Base-by-base conservation (phyloP, 2,888 invertebrate species). In the Scelioninae gen. 1 region DNA sequence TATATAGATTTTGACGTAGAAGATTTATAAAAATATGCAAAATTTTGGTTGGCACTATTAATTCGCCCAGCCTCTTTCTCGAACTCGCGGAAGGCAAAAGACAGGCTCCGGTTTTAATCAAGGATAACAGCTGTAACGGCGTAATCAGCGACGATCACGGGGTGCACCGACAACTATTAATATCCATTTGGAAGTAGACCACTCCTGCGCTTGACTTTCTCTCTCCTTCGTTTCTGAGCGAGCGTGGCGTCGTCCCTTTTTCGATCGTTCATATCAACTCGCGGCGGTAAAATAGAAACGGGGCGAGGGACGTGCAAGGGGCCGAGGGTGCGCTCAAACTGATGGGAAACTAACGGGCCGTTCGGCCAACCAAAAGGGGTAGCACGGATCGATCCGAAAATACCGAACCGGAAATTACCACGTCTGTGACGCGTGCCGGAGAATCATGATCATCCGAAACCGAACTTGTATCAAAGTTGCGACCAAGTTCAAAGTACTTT, bases 91-190 rank as follows among this genome's bases (percentile, higher is more conserved):
- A 62, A 53, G 29, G 49, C 66, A 45, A 81, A 81, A 79, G 62
- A 63, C 78, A 85, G 83, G 83, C 85, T 82, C 78, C 84, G 84
- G 85, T 87, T 89, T 89, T 89, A 89, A 89, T 91, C 89, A 90
- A 90, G 89, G 88, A 89, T 88, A 89, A 89, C 89, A 89, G 87
- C 89, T 88, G 88, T 88, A 89, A 89, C 87, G 85, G 86, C 79
- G 88, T 89, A 89, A 90, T 90, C 91, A 89, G 88, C 86, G 88
- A 86, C 86, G 89, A 90, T 90, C 89, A 86, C 85, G 85, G 86
- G 87, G 85, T 81, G 86, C 84, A 87, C 77, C 86, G 85, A 86
- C 86, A 85, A 88, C 89, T 90, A 90, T 90, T 90, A 89, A 90
- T 90, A 90, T 90, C 89, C 89, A 88, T 89, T 89, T 88, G 84